These are phyloP conservation scores for Hermaeophaga mercurialis DNA, from an alignment of 2,888 invertebrate species.

Conservation along the genomic window DNA sequence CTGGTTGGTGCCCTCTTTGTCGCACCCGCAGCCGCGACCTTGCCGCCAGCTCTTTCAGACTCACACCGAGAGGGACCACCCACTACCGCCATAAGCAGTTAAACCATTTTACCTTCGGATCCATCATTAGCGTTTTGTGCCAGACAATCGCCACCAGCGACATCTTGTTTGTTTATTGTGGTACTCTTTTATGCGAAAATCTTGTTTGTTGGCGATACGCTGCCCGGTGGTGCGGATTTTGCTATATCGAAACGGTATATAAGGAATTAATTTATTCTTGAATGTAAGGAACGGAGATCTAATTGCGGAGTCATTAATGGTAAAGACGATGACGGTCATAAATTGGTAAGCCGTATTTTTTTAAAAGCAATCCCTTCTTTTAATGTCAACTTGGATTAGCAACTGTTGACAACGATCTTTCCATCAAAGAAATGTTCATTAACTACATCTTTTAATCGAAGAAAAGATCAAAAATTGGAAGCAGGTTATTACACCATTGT, in stretches of 20 bases:
- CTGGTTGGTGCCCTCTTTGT: slow-evolving; percentile 23
- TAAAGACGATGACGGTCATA: slow-evolving; percentile 1
- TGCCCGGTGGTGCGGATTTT: background rate
- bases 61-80: slow-evolving; percentile 31
- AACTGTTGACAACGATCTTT: no score
- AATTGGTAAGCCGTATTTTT: background rate
- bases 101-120: slow-evolving; percentile 26
- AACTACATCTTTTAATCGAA: no score
- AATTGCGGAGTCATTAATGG: slow-evolving; percentile 9
- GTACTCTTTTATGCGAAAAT: slow-evolving; percentile 21
- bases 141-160: slow-evolving; percentile 24
- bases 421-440: no score
- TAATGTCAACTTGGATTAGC: no score
- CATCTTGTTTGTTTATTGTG: slow-evolving; percentile 25
- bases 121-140: slow-evolving; percentile 24
- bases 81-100: slow-evolving; percentile 32
- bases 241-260: slow-evolving; percentile 9
- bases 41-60: slow-evolving; percentile 34
- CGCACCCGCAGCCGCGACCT: slow-evolving; percentile 24
- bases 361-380: background rate
- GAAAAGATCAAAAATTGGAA: no score
- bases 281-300: slow-evolving; percentile 5
- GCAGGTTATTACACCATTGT: no score
- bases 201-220: slow-evolving; percentile 14
- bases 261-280: slow-evolving; percentile 15